Percentiles rank a stretch among this genome's conserved stretches.
These are phyloP conservation scores for Smittia aterrima DNA, from an alignment of 2,888 invertebrate species.

Conservation along the genomic window DNA sequence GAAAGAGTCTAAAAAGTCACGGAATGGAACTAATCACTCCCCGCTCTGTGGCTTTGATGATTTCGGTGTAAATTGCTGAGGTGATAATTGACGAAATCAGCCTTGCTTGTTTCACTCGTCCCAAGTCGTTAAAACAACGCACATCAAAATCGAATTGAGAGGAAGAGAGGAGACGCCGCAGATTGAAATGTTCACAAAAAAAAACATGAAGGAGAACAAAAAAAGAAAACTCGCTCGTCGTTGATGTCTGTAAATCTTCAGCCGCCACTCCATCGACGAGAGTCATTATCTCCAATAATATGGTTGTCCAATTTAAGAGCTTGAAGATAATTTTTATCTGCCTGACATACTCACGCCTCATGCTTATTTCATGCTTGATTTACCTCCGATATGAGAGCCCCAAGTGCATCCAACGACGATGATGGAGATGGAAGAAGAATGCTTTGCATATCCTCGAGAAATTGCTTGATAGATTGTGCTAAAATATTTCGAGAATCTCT, in stretches of 20 bases:
- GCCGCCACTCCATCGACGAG: not conserved
- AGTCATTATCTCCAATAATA: constrained; percentile 14
- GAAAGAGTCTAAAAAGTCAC: not conserved
- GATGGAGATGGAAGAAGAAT: not conserved
- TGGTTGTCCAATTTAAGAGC: constrained; percentile 25
- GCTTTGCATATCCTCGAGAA: constrained; percentile 14
- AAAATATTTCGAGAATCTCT: not conserved
- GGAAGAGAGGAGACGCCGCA: not conserved
- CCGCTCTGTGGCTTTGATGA: not conserved
- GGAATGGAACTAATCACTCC: not conserved
- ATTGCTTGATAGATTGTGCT: constrained; percentile 16
- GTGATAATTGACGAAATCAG: constrained; percentile 35
- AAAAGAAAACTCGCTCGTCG: not conserved
- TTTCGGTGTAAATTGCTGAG: constrained; percentile 22
- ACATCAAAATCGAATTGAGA: not conserved
- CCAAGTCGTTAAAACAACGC: not conserved
- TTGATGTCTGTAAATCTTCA: constrained; percentile 1
- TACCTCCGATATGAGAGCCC: not conserved
- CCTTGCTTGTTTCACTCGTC: not conserved
- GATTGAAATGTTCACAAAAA: not conserved
- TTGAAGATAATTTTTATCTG: constrained; percentile 17
- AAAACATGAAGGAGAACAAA: not conserved
- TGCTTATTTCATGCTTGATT: constrained; percentile 31
- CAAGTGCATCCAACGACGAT: not conserved
- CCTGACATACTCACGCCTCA: constrained; percentile 23